Evolutionary conservation across 2,113 vertebrate species (phyloP).

Genomic region (Nipponia nippon): DNA sequence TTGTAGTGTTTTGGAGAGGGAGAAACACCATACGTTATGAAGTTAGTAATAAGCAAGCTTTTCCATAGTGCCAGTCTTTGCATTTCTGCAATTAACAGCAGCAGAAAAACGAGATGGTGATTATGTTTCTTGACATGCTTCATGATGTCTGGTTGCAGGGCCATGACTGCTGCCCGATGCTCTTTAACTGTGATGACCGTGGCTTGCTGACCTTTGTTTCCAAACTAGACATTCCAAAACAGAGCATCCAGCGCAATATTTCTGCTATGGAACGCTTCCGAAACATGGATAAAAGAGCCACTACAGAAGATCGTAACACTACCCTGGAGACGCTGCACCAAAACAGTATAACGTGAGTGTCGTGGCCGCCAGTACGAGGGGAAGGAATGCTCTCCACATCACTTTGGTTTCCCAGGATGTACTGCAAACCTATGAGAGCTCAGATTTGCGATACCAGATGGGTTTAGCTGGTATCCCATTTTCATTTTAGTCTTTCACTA

Average conservation of each 20-base stretch:
- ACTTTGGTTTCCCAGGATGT: not conserved
- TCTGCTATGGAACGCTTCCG: constrained; percentile 99
- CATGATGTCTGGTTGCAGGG: constrained; percentile 73
- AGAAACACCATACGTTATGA: not conserved
- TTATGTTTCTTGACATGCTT: not conserved
- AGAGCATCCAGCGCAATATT: constrained; percentile 97
- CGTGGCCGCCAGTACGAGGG: fast-evolving
- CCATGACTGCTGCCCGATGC: constrained; percentile 98
- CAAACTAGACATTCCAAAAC: constrained; percentile 97
- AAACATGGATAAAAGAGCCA: constrained; percentile 99
- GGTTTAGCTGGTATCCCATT: not conserved
- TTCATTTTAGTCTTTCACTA: not conserved
- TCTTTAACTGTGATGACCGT: constrained; percentile 92
- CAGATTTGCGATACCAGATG: fast-evolving
- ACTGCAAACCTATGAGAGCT: not conserved
- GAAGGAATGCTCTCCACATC: not conserved
- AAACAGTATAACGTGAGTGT: constrained; percentile 97
- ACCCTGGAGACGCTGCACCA: constrained; percentile 96
- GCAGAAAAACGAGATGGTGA: not conserved
- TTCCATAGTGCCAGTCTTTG: not conserved
- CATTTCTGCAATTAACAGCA: not conserved
- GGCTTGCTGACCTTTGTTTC: constrained; percentile 90
- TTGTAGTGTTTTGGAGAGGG: not conserved
- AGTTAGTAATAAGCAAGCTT: not conserved
- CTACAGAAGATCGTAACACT: constrained; percentile 94